phyloP scores from a whole-genome alignment of 2,113 vertebrate species.

The Nematolebias whitei region DNA sequence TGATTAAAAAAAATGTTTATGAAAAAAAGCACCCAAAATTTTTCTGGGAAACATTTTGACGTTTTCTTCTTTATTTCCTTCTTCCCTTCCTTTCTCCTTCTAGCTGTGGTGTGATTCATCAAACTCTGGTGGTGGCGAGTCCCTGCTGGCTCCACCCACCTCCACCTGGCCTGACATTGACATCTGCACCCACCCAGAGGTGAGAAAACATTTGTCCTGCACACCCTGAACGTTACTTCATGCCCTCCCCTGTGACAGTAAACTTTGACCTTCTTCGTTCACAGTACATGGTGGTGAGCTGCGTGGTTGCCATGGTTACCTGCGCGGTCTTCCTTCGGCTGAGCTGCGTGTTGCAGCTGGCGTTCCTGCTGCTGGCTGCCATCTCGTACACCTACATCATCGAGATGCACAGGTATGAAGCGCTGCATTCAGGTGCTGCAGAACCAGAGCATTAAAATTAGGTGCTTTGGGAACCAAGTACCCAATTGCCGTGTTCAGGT shows the following conservation, averaged over 20 bases:
- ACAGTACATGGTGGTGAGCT: slow-evolving; percentile 90
- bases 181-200: slow-evolving; percentile 55
- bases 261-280: too few species aligned
- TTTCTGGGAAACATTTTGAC: not conserved
- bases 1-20: too few species aligned
- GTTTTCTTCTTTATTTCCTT: not conserved
- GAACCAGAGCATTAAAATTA: too few species aligned
- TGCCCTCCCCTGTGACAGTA: not conserved
- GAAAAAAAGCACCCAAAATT: too few species aligned
- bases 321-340: slow-evolving; percentile 90
- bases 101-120: slow-evolving; percentile 53
- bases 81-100: too few species aligned
- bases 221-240: not conserved
- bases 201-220: not conserved
- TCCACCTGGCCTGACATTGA: slow-evolving; percentile 25
- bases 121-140: not conserved
- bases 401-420: slow-evolving; percentile 66
- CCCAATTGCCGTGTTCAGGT: too few species aligned
- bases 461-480: too few species aligned
- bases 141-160: slow-evolving; percentile 21
- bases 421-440: not conserved
- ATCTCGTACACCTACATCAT: slow-evolving; percentile 87
- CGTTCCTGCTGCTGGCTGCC: slow-evolving; percentile 86
- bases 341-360: slow-evolving; percentile 90
- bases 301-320: slow-evolving; percentile 90